Percentiles rank a stretch among this genome's conserved stretches.
These are phyloP conservation scores for Macropis europaea DNA, from an alignment of 2,888 invertebrate species.

Conservation along the genomic window DNA sequence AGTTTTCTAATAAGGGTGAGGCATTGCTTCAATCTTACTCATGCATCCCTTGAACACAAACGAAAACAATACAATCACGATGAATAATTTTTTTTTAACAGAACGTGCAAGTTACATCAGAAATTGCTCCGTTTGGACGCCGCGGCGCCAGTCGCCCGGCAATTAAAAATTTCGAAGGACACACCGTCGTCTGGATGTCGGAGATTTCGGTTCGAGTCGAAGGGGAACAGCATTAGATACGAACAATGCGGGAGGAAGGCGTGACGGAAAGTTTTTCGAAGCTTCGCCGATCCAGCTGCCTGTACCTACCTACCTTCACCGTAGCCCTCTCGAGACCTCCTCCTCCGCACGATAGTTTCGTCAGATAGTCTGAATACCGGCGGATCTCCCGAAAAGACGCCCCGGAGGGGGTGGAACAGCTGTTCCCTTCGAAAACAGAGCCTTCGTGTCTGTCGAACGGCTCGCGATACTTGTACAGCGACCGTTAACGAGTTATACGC, in stretches of 20 bases:
- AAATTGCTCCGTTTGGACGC: too few relatives aligned
- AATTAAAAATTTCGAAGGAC: too few relatives aligned
- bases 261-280: slow-evolving; percentile 59
- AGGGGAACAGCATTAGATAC: slow-evolving; percentile 37
- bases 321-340: slow-evolving; percentile 57
- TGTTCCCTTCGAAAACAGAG: slow-evolving; percentile 52
- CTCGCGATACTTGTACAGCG: neutral
- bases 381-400: slow-evolving; percentile 58
- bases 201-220: too few relatives aligned
- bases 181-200: too few relatives aligned
- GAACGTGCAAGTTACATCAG: too few relatives aligned
- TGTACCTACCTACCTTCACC: slow-evolving; percentile 46
- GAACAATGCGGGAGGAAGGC: slow-evolving; percentile 58
- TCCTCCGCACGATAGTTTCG: slow-evolving; percentile 63
- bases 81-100: too few relatives aligned
- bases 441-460: slow-evolving; percentile 24
- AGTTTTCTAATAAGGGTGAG: too few relatives aligned
- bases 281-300: slow-evolving; percentile 58
- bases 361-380: slow-evolving; percentile 62
- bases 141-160: too few relatives aligned
- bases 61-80: too few relatives aligned
- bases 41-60: too few relatives aligned
- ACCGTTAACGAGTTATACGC: too few relatives aligned
- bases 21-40: too few relatives aligned
- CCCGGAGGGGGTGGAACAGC: slow-evolving; percentile 64